Conservation (phyloP, 2,888 invertebrate species). For the Strigamia maritima region DNA sequence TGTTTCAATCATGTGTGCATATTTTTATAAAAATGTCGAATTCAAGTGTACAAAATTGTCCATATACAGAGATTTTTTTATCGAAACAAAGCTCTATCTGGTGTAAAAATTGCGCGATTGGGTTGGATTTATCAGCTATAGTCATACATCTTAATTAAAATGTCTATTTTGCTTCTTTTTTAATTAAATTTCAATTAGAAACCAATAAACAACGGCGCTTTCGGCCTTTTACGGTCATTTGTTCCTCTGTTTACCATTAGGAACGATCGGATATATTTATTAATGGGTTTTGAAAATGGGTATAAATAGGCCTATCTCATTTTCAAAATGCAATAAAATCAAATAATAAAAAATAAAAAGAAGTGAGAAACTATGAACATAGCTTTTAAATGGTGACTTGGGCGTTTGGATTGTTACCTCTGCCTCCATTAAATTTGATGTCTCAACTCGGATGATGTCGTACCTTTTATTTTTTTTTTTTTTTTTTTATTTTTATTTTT, state of each 20-base stretch:
- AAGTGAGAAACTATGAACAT: not conserved
- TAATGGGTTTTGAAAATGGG: too few relatives aligned
- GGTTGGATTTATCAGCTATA: not conserved
- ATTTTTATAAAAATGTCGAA: not conserved
- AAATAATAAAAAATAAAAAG: not conserved
- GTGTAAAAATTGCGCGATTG: not conserved
- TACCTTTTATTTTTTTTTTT: not conserved
- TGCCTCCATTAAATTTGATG: constrained; percentile 10
- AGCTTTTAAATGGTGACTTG: constrained; percentile 14
- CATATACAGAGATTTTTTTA: not conserved
- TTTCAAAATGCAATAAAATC: not conserved
- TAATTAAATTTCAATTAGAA: too few relatives aligned
- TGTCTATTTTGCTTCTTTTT: too few relatives aligned
- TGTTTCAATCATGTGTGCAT: not conserved
- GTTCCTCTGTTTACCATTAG: too few relatives aligned
- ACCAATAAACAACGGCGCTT: too few relatives aligned
- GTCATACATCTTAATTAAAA: too few relatives aligned
- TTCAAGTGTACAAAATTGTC: not conserved
- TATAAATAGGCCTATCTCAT: too few relatives aligned
- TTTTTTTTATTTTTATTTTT: not conserved
- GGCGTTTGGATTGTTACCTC: constrained; percentile 13
- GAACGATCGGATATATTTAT: too few relatives aligned
- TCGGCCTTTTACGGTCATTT: too few relatives aligned
- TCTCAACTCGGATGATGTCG: constrained; percentile 27
- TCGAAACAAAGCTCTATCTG: not conserved